Evolutionary conservation across 92 coral and sea anemone species (phyloP).

Genomic region (Porites evermanni): DNA sequence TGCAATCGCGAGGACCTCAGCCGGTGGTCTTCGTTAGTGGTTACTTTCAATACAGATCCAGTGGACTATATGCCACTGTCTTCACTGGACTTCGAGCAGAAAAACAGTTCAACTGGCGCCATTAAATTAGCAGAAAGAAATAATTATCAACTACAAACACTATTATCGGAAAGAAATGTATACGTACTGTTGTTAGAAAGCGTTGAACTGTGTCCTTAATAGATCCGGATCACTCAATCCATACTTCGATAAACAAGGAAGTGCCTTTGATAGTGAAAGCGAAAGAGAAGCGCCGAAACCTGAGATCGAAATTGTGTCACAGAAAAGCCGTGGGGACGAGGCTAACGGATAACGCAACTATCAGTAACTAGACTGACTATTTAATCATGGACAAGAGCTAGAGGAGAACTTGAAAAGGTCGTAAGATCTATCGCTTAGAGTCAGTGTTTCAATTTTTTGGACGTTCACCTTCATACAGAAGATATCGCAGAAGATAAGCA

Average conservation of each 20-base stretch:
- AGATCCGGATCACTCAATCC: background rate
- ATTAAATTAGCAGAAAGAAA: background rate
- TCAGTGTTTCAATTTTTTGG: too few species aligned
- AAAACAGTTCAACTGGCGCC: too few species aligned
- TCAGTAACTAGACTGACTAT: too few species aligned
- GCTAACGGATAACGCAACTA: too few species aligned
- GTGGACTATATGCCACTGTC: background rate
- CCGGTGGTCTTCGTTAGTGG: too few species aligned
- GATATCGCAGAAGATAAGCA: too few species aligned
- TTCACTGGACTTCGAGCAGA: background rate
- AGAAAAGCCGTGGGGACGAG: background rate
- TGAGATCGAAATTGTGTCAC: background rate
- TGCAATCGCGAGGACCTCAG: too few species aligned
- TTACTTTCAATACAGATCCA: too few species aligned
- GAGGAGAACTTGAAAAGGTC: too few species aligned
- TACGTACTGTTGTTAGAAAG: background rate
- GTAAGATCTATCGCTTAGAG: too few species aligned
- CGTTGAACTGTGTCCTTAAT: background rate
- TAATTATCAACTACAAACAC: background rate
- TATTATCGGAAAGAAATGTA: background rate
- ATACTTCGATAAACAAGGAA: background rate
- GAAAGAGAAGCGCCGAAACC: background rate
- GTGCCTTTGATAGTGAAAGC: background rate
- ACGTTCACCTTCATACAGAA: too few species aligned
- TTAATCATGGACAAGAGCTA: too few species aligned